These are phyloP conservation scores for Cephus rjabovi DNA, from an alignment of 2,888 invertebrate species.

Conservation along the genomic window DNA sequence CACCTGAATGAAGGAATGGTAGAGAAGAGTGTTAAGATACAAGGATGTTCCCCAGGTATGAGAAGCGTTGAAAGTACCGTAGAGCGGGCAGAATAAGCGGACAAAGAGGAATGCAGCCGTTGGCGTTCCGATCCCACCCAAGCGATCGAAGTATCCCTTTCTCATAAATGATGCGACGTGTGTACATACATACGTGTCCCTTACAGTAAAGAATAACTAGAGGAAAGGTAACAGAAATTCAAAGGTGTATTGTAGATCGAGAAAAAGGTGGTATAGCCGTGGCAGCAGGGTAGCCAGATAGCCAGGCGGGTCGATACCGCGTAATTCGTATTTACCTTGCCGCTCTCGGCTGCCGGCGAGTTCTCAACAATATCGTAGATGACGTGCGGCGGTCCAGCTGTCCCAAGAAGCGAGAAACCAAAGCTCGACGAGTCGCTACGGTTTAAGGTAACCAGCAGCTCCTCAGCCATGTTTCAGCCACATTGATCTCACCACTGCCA, in stretches of 20 bases:
- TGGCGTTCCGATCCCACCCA: constrained; percentile 46
- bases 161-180: too few species aligned
- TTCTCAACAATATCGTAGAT: constrained; percentile 94
- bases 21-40: constrained; percentile 9
- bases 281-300: constrained; percentile 19
- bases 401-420: constrained; percentile 91
- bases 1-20: background rate
- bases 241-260: too few species aligned
- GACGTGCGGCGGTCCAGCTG: constrained; percentile 92
- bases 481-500: constrained; percentile 38
- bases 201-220: too few species aligned
- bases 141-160: constrained; percentile 41
- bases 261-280: background rate
- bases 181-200: too few species aligned
- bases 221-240: too few species aligned
- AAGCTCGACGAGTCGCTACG: constrained; percentile 89
- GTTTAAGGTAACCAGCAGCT: constrained; percentile 88
- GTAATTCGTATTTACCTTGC: constrained; percentile 76
- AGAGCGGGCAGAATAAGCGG: constrained; percentile 25
- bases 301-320: constrained; percentile 46
- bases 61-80: constrained; percentile 22
- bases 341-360: constrained; percentile 92
- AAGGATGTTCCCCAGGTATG: constrained; percentile 22
- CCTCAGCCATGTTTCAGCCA: constrained; percentile 80
- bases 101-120: constrained; percentile 50